phyloP scores from a whole-genome alignment of 2,888 invertebrate species.

The Tetranychus truncatus region DNA sequence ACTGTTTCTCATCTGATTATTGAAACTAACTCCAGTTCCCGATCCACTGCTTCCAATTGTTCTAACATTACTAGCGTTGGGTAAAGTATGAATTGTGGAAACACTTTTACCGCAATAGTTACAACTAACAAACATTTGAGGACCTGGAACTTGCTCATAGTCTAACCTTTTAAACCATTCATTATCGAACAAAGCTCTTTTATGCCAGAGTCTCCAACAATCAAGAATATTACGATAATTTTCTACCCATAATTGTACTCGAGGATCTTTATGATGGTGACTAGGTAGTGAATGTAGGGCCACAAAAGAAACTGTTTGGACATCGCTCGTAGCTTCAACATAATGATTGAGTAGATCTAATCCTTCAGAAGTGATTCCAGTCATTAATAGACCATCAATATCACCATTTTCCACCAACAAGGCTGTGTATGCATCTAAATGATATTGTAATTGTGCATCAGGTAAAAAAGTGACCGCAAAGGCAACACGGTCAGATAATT shows the following conservation, averaged over 20 bases:
- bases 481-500: slow-evolving; percentile 70
- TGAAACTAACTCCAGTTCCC: not conserved
- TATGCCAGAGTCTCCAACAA: slow-evolving; percentile 66
- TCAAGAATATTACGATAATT: slow-evolving; percentile 65
- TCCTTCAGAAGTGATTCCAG: slow-evolving; percentile 49
- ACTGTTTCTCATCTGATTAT: not conserved
- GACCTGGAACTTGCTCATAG: slow-evolving; percentile 34
- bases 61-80: not conserved
- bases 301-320: slow-evolving; percentile 70
- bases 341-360: slow-evolving; percentile 64
- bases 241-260: slow-evolving; percentile 37
- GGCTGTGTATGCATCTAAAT: slow-evolving; percentile 49
- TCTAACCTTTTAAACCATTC: slow-evolving; percentile 45
- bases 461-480: slow-evolving; percentile 70
- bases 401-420: slow-evolving; percentile 56
- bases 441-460: slow-evolving; percentile 53
- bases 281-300: slow-evolving; percentile 55
- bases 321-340: slow-evolving; percentile 66
- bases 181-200: slow-evolving; percentile 66
- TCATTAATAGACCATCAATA: slow-evolving; percentile 62
- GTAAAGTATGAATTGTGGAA: slow-evolving; percentile 40
- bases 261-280: slow-evolving; percentile 43
- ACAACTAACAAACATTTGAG: slow-evolving; percentile 60
- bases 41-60: not conserved
- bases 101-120: slow-evolving; percentile 88